These are phyloP conservation scores for Eretmocerus hayati DNA, from an alignment of 2,888 invertebrate species.

Conservation along the genomic window DNA sequence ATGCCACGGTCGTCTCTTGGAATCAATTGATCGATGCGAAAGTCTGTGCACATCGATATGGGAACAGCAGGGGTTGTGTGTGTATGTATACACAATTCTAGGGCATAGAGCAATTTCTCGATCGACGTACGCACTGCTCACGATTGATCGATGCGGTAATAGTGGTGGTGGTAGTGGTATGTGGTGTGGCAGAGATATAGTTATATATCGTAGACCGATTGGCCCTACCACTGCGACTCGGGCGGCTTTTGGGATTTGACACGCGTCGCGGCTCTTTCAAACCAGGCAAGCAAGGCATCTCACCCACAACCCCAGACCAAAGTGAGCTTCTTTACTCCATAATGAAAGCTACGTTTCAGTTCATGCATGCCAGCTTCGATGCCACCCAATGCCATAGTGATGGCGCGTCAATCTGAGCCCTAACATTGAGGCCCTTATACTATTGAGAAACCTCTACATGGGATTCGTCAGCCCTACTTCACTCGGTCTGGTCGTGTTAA, in stretches of 20 bases:
- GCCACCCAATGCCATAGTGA: too few species aligned
- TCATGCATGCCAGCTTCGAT: too few species aligned
- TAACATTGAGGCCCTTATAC: too few species aligned
- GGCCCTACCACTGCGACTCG: neutral
- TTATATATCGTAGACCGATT: neutral
- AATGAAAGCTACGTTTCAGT: too few species aligned
- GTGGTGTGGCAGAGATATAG: neutral
- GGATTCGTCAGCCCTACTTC: too few species aligned
- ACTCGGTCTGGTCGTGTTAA: too few species aligned
- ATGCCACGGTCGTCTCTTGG: too few species aligned
- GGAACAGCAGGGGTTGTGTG: neutral
- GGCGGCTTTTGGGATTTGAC: conserved; percentile 17
- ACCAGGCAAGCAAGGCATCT: neutral
- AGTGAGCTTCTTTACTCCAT: too few species aligned
- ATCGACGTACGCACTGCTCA: neutral
- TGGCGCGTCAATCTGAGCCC: too few species aligned
- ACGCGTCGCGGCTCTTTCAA: conserved; percentile 1
- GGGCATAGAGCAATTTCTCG: too few species aligned
- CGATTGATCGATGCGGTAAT: conserved; percentile 30
- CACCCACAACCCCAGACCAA: neutral
- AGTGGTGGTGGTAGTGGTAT: too few species aligned
- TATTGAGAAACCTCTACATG: too few species aligned
- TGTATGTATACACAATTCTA: conserved; percentile 2
- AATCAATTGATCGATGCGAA: conserved; percentile 18
- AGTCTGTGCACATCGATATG: conserved; percentile 2